Evolutionary conservation across 2,797 vertebrate genomes (phyloP).

Genomic region (Catharus ustulatus): DNA sequence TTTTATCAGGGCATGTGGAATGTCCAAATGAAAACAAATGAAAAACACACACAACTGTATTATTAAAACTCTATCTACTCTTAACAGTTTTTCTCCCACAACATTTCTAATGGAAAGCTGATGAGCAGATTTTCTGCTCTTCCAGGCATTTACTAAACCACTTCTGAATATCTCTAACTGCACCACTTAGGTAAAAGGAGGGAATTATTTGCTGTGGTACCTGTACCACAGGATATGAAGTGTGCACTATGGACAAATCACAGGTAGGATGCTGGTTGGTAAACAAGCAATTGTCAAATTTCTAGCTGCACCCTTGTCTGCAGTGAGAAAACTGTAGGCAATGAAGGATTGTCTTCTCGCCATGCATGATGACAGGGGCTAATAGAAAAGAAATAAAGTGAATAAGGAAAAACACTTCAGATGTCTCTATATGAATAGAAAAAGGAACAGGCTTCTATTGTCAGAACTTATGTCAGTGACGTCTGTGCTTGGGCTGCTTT

Average conservation of each 20-base stretch:
- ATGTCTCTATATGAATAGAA: background rate
- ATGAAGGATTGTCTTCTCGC: background rate
- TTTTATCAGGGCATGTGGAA: background rate
- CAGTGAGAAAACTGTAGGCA: background rate
- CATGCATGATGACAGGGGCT: background rate
- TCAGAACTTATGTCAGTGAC: conserved; percentile 1
- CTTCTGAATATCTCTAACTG: background rate
- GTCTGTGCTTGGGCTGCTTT: conserved; percentile 6
- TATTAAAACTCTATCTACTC: background rate
- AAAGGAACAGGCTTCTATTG: conserved; percentile 18
- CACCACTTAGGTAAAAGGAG: background rate
- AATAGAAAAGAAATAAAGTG: conserved; percentile 31
- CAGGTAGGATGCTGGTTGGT: background rate
- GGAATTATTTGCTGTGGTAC: background rate
- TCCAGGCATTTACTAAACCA: background rate
- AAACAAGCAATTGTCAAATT: background rate
- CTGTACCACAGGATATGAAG: background rate
- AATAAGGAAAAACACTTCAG: background rate
- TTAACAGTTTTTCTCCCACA: background rate
- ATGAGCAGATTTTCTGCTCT: background rate
- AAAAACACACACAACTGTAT: background rate
- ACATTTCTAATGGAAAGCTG: background rate
- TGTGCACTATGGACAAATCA: background rate
- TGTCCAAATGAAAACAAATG: background rate
- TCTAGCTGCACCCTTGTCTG: background rate